Evolutionary conservation across 2,113 vertebrate species (phyloP), one percentile per base, ranked within the genome.

Genomic region (Lates calcarifer): DNA sequence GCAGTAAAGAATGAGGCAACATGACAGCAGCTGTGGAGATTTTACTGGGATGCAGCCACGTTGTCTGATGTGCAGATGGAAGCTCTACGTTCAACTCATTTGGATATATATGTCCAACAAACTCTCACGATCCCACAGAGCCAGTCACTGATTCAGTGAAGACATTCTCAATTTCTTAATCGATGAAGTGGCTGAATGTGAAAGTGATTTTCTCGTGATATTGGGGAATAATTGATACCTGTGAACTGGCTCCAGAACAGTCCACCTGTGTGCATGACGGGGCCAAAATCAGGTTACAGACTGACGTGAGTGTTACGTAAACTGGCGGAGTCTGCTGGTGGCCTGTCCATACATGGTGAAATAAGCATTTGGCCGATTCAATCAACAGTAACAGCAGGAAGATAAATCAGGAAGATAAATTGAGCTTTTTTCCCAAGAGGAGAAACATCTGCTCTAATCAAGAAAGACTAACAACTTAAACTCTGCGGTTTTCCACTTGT

Each of bases 371-470:
- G 76, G 71, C 71, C 81, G 84, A 93, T 89, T 90, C 86, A 87
- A 81, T 79, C 76, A 91, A 74, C 66, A 73, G 28, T 62, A 68
- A 81, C 74, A 74, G 63, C 74, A 71, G 66, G 9, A 62, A 70
- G 81, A 87, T 79, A 84, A 87, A 86, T 89, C 82, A 88, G n/a
- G 47, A 85, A 79, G 87, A 92, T 83, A 28, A 58, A 93, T 83
- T 45, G 29, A 72, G 29, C 0, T 63, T 61, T 71, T 63, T 56
- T 61, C 43, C 76, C 29, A 78, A 78, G 79, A 89, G 79, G 53
- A 88, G 74, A 90, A 92, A 89, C 91, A 91, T 90, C 88, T 91
- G 89, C 82, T 73, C 65, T 85, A 90, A 92, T 93, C 84, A 90
- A 82, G 84, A 80, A 83, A 91, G 74, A 88, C 73, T 51, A 90